phyloP scores from a whole-genome alignment of 2,797 vertebrate species.

The Melanotaenia trifasciata region DNA sequence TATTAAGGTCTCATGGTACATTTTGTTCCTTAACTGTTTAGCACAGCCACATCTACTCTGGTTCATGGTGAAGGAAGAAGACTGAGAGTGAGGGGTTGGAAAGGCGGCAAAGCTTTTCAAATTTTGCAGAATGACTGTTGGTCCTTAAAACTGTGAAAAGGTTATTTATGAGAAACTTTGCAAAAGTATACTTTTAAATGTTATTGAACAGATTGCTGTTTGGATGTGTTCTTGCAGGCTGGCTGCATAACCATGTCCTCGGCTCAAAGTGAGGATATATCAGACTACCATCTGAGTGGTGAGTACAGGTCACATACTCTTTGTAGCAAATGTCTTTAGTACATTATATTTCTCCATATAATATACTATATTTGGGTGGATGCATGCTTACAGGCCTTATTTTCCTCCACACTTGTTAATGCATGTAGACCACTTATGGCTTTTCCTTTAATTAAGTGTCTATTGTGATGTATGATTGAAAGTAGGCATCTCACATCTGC shows the following conservation, averaged over 20 bases:
- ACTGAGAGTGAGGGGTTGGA: neutral
- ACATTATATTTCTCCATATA: neutral
- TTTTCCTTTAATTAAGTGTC: no score
- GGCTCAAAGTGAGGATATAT: conserved; percentile 78
- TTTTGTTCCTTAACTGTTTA: conserved; percentile 7
- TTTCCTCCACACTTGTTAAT: no score
- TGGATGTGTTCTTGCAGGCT: conserved; percentile 61
- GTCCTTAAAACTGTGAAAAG: neutral
- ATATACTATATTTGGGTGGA: neutral
- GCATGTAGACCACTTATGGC: no score
- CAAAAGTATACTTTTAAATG: conserved; percentile 14
- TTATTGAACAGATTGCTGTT: conserved; percentile 17
- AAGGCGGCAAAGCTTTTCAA: neutral
- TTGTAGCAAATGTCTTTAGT: neutral
- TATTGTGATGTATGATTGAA: no score
- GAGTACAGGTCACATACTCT: conserved; percentile 54
- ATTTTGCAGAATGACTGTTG: neutral
- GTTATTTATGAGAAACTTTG: conserved; percentile 5
- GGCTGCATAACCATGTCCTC: conserved; percentile 85
- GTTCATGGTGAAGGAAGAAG: neutral
- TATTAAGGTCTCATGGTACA: conserved; percentile 1
- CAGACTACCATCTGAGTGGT: conserved; percentile 87
- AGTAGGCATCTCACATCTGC: neutral
- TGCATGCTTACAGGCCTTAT: neutral
- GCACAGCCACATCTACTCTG: conserved; percentile 1